phyloP scores from a whole-genome alignment of 30 jellyfish, hydroid and myxozoan species.

The Clytia hemisphaerica region DNA sequence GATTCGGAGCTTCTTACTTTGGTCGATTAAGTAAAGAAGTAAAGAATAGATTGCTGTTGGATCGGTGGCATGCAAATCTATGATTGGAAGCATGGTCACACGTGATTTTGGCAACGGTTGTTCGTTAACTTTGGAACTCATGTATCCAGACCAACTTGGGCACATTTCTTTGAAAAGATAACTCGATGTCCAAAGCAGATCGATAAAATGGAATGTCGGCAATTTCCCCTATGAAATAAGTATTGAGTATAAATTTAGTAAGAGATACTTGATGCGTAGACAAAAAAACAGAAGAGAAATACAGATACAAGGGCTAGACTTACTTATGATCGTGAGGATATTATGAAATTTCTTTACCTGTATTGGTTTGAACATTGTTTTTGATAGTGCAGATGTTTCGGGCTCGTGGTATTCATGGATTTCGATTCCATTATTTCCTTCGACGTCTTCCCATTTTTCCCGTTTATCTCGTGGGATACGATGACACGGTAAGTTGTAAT shows the following conservation, averaged over 20 bases:
- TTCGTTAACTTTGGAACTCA: background rate
- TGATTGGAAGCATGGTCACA: too few species aligned
- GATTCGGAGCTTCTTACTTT: background rate
- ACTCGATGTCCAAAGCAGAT: background rate
- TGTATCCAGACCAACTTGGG: conserved; percentile 10
- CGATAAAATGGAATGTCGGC: too few species aligned
- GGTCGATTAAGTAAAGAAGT: background rate
- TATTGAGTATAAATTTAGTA: too few species aligned
- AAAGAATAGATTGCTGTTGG: too few species aligned
- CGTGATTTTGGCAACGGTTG: too few species aligned
- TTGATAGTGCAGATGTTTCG: background rate
- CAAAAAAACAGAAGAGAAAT: too few species aligned
- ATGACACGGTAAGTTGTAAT: background rate
- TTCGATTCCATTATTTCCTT: conserved; percentile 33
- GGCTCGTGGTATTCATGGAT: conserved; percentile 4
- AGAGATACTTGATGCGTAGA: too few species aligned
- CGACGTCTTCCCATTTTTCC: conserved; percentile 18
- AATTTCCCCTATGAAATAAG: too few species aligned
- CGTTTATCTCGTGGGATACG: background rate
- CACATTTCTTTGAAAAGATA: background rate
- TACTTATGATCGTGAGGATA: too few species aligned
- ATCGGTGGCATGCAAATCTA: too few species aligned
- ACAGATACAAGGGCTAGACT: too few species aligned
- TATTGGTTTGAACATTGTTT: background rate
- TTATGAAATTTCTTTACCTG: conserved; percentile 2